Conservation (phyloP, 2,888 invertebrate species). For the Chrysolina oricalcia region DNA sequence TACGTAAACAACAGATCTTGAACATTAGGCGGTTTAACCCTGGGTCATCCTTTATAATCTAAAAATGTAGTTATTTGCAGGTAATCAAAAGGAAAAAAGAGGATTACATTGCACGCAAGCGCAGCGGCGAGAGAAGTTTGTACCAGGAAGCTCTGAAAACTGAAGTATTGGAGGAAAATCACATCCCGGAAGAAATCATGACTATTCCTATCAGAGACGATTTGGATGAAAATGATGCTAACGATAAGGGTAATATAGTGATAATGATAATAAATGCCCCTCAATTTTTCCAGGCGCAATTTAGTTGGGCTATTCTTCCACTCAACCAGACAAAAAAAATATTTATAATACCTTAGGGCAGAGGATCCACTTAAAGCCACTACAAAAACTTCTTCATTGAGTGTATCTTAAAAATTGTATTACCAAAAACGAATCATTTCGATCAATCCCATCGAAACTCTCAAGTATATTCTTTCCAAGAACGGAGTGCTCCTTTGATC, state of each 20-base stretch:
- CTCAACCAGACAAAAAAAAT: no score
- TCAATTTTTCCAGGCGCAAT: no score
- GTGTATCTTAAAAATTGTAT: no score
- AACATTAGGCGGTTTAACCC: no score
- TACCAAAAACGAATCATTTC: conserved; percentile 10
- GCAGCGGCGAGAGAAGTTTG: conserved; percentile 52
- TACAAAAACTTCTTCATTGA: no score
- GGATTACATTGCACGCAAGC: conserved; percentile 77
- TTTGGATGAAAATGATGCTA: conserved; percentile 83
- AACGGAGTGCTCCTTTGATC: conserved; percentile 11
- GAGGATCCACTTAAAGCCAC: no score
- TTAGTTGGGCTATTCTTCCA: no score
- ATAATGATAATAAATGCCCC: no score
- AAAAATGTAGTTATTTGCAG: conserved; percentile 63
- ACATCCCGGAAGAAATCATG: conserved; percentile 47
- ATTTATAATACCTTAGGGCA: no score
- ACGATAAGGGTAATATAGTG: conserved; percentile 82
- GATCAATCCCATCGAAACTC: conserved; percentile 18
- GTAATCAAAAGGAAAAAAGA: conserved; percentile 84
- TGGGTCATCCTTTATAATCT: no score
- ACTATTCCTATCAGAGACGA: conserved; percentile 79
- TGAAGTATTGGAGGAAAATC: conserved; percentile 39
- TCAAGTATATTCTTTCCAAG: conserved; percentile 14
- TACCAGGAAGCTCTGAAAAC: conserved; percentile 53
- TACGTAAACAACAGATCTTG: no score